Base-by-base conservation (phyloP, 2,888 invertebrate genomes). In the Kuschelorhynchus macadamiae region DNA sequence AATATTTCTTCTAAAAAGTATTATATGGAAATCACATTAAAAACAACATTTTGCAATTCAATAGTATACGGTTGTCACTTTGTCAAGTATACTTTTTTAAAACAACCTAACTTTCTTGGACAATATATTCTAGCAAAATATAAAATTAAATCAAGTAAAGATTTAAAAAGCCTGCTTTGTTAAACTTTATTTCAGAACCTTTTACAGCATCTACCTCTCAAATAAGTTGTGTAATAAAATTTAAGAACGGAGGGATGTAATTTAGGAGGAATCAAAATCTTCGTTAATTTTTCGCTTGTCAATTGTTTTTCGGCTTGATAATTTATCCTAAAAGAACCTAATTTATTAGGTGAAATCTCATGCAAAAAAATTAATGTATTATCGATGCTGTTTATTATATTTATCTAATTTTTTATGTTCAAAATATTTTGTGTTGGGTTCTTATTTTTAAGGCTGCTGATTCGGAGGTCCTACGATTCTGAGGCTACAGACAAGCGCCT, bases 221-320 rank as follows among this genome's bases (percentile, higher is more conserved):
- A 52, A 52, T 52, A 16, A 52, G 33, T 52, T 36, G 42, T 32
- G 50, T 50, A 61, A 41, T 36, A 50, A 61, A 18, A 61, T 21
- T 50, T 33, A 14, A 12, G 14, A 14, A 12, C 16, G 14, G 60
- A 21, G 33, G 50, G 41, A 42, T 59, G 47, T 44, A 30, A 59
- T 36, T 59, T 21, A 12, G 20, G 49, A 32, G 42, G 25, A 30
- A 18, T 11, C 42, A 42, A 50, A 61, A 61, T 61, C 50, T 61
- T 18, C 47, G 61, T 49, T 41, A 61, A 61, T 61, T 61, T 50
- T 61, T 61, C 50, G 61, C 50, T 61, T 52, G 61, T 61, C 61
- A 61, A 61, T 50, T 61, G 41, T 36, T 50, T 50, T 32, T 50
- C 42, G 20, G n/a, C 41, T 42, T 61, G 61, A 61, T 61, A 30